Conservation (phyloP, 2,113 vertebrate species). For the Delphinapterus leucas region DNA sequence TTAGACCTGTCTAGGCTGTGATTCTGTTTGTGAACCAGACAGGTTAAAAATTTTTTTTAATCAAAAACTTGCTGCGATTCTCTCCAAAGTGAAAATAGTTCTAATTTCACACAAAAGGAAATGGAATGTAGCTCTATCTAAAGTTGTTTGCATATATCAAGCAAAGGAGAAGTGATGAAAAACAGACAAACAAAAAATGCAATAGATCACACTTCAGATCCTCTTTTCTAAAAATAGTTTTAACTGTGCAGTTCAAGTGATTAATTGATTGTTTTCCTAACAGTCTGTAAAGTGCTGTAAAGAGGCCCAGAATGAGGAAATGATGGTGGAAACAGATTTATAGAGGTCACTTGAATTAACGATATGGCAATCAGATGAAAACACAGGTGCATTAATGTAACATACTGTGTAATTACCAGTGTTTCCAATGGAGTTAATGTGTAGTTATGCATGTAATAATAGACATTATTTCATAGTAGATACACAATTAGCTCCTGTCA, state of each 20-base stretch:
- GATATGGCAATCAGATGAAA: constrained; percentile 71
- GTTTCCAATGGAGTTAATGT: constrained; percentile 72
- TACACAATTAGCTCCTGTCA: constrained; percentile 67
- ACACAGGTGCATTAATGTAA: constrained; percentile 63
- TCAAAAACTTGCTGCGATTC: not conserved
- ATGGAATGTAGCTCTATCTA: not conserved
- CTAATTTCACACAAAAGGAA: not conserved
- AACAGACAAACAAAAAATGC: not conserved
- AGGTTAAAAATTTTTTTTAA: not conserved
- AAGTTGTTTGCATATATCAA: not conserved
- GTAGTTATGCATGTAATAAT: constrained; percentile 77
- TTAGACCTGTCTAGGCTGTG: not conserved
- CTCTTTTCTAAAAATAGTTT: not conserved
- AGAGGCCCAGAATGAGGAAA: constrained; percentile 64
- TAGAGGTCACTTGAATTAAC: constrained; percentile 70
- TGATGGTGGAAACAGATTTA: constrained; percentile 65
- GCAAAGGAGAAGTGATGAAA: not conserved
- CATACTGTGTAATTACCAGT: constrained; percentile 69
- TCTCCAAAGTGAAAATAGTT: not conserved
- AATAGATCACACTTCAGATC: not conserved
- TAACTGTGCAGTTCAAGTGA: not conserved
- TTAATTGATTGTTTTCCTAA: constrained; percentile 17
- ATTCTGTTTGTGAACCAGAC: not conserved
- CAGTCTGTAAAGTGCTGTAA: constrained; percentile 25
- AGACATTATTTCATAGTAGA: constrained; percentile 76